These are phyloP conservation scores for Cerastoderma edule DNA, from an alignment of 2,888 invertebrate species.

Conservation along the genomic window DNA sequence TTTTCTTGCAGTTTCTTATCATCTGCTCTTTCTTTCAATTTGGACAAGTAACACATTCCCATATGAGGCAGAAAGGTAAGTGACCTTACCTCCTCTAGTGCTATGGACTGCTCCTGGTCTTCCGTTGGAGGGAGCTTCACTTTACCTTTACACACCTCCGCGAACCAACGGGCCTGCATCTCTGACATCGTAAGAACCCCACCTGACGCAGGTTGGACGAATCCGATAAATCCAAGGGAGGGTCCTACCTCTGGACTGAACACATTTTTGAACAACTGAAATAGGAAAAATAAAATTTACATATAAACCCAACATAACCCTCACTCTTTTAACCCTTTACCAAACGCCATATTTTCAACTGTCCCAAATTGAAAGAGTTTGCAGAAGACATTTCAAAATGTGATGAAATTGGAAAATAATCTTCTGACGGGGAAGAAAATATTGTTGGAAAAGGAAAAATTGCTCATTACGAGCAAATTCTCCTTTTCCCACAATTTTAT, in stretches of 20 bases:
- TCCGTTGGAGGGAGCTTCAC: conserved; percentile 71
- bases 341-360: too few relatives aligned
- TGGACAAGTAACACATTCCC: background rate
- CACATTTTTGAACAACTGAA: conserved; percentile 81
- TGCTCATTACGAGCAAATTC: background rate
- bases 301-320: background rate
- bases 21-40: too few relatives aligned
- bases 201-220: conserved; percentile 81
- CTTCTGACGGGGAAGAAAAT: too few relatives aligned
- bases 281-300: conserved; percentile 26
- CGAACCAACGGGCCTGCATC: conserved; percentile 81
- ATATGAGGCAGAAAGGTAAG: background rate
- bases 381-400: too few relatives aligned
- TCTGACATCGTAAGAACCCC: conserved; percentile 81
- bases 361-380: too few relatives aligned
- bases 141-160: conserved; percentile 72
- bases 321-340: too few relatives aligned
- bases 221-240: conserved; percentile 80
- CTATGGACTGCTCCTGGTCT: conserved; percentile 72
- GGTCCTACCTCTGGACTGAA: conserved; percentile 77
- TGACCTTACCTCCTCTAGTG: conserved; percentile 67
- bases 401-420: too few relatives aligned
- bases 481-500: conserved; percentile 1
- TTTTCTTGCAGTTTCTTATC: too few relatives aligned
- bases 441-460: too few relatives aligned